Conservation (phyloP, 2,797 vertebrate species). For the Chromis chromis region DNA sequence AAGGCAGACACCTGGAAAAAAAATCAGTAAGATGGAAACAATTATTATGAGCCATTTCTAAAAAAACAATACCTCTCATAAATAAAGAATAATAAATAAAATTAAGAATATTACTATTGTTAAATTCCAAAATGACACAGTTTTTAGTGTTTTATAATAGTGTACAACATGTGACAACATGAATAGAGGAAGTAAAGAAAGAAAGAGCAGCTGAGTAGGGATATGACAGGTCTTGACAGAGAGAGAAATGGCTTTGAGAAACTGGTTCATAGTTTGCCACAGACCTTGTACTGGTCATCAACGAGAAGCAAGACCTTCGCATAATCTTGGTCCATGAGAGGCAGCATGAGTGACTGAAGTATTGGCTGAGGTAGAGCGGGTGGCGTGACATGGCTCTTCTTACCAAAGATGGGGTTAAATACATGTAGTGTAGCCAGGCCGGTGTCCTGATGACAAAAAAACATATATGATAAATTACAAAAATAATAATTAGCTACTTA, state of each 20-base stretch:
- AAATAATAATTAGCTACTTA: background rate
- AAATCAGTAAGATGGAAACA: too few relatives aligned
- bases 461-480: background rate
- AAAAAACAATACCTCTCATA: background rate
- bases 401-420: conserved; percentile 98
- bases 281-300: conserved; percentile 94
- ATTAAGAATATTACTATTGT: too few relatives aligned
- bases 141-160: too few relatives aligned
- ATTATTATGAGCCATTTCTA: too few relatives aligned
- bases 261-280: background rate
- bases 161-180: background rate
- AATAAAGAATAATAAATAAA: background rate
- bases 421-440: conserved; percentile 91
- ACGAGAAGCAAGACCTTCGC: conserved; percentile 94
- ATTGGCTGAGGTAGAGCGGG: conserved; percentile 90
- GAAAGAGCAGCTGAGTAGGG: background rate
- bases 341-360: conserved; percentile 93
- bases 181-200: background rate
- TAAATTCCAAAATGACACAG: too few relatives aligned
- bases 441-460: conserved; percentile 84
- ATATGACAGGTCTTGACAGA: background rate
- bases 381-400: conserved; percentile 91
- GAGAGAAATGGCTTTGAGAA: background rate
- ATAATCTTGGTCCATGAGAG: conserved; percentile 97
- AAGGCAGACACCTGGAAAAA: conserved; percentile 90